Percentiles rank a stretch among this genome's conserved stretches.
phyloP scores from a whole-genome alignment of 2,113 vertebrate genomes.

The Coptodon bakossiorum region DNA sequence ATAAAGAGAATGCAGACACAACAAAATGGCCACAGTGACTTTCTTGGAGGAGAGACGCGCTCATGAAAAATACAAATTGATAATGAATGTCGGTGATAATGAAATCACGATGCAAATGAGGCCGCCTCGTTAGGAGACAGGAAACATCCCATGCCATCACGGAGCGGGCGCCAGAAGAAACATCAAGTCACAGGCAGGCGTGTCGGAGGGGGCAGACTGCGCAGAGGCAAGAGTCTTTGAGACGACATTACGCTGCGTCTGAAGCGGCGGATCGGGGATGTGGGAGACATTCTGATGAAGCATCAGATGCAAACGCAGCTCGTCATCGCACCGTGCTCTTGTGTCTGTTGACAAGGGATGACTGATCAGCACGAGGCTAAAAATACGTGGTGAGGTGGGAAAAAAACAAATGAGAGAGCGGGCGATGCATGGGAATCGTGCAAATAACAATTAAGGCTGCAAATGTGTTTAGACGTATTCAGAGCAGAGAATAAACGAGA shows the following conservation, averaged over 20 bases:
- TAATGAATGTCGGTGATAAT: conserved; percentile 30
- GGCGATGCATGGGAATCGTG: not conserved
- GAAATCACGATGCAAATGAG: conserved; percentile 38
- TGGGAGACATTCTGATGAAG: conserved; percentile 20
- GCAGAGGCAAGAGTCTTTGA: not conserved
- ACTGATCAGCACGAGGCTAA: not conserved
- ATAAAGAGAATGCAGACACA: conserved; percentile 23
- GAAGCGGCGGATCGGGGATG: conserved; percentile 10
- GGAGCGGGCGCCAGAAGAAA: conserved; percentile 5
- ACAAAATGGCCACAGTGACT: not conserved
- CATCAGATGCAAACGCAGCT: conserved; percentile 22
- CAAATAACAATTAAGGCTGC: not conserved
- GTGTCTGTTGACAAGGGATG: not conserved
- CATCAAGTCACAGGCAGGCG: conserved; percentile 1
- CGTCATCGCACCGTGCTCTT: not conserved
- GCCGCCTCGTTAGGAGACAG: conserved; percentile 15
- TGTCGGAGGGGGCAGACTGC: not conserved
- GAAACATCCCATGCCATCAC: not conserved
- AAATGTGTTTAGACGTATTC: conserved; percentile 1
- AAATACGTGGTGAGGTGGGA: not conserved
- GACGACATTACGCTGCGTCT: conserved; percentile 7
- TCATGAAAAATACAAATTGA: conserved; percentile 4
- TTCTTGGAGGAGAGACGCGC: not conserved
- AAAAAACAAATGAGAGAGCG: not conserved
- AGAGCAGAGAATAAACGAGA: not conserved